phyloP scores from a whole-genome alignment of 2,113 vertebrate species.

The Bothrops jararaca region DNA sequence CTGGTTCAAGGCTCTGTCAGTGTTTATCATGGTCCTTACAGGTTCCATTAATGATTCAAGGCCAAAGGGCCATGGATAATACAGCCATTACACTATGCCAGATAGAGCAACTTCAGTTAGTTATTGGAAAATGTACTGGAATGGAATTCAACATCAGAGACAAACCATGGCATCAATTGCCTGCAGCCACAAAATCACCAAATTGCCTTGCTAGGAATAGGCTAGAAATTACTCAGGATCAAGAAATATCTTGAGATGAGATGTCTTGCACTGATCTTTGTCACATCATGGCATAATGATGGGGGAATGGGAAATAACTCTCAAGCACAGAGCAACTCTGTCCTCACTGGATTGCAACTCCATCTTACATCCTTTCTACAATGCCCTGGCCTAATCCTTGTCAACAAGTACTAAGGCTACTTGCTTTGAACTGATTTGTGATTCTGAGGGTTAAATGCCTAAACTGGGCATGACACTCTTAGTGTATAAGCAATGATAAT shows the following conservation, averaged over 20 bases:
- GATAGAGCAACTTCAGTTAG: neutral
- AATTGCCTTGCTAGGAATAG: neutral
- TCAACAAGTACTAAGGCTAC: neutral
- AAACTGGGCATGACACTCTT: neutral
- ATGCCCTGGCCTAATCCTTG: neutral
- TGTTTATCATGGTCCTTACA: neutral
- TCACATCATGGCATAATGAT: neutral
- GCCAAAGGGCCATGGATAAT: neutral
- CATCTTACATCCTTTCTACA: neutral
- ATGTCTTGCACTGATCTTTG: neutral
- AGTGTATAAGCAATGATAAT: neutral
- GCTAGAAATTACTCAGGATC: neutral
- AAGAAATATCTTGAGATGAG: neutral
- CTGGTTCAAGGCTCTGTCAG: neutral
- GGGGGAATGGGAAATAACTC: neutral
- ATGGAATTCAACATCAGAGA: conserved; percentile 8
- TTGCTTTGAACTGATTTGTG: neutral
- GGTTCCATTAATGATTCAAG: neutral
- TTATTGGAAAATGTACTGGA: conserved; percentile 10
- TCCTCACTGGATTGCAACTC: no score
- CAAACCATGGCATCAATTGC: conserved; percentile 4
- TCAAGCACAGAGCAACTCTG: neutral
- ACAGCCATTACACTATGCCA: neutral
- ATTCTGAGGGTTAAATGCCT: neutral
- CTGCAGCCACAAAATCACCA: neutral